Percentiles rank a stretch among this genome's conserved stretches.
phyloP scores from a whole-genome alignment of 2,113 vertebrate genomes.

The Mus spicilegus region DNA sequence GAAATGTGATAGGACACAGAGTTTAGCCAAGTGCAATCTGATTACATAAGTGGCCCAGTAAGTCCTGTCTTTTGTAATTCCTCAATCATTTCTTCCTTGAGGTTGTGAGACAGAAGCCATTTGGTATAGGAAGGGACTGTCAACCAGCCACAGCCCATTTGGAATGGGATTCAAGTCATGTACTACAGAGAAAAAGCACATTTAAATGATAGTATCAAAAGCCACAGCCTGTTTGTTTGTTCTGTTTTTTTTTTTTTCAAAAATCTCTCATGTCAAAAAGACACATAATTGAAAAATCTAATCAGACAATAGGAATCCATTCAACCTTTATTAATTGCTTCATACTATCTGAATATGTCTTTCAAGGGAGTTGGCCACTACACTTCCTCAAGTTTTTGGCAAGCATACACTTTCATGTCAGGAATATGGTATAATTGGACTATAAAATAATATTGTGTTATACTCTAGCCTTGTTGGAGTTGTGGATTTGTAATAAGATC shows the following conservation, averaged over 20 bases:
- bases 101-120: too few relatives aligned
- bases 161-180: background rate
- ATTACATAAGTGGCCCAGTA: background rate
- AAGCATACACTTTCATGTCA: background rate
- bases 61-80: background rate
- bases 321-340: background rate
- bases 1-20: background rate
- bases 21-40: background rate
- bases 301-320: too few relatives aligned
- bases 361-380: background rate
- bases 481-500: background rate
- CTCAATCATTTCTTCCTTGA: background rate
- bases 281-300: background rate
- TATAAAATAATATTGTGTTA: background rate
- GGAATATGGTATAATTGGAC: background rate
- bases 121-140: background rate
- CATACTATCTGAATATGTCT: background rate
- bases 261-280: too few relatives aligned
- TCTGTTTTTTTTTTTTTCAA: background rate
- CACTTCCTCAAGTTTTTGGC: background rate
- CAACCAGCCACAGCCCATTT: background rate
- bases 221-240: background rate
- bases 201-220: background rate
- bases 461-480: background rate
- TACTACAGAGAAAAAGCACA: background rate